Conservation (phyloP, 1,140 invertebrate species). For the Hirudo medicinalis region DNA sequence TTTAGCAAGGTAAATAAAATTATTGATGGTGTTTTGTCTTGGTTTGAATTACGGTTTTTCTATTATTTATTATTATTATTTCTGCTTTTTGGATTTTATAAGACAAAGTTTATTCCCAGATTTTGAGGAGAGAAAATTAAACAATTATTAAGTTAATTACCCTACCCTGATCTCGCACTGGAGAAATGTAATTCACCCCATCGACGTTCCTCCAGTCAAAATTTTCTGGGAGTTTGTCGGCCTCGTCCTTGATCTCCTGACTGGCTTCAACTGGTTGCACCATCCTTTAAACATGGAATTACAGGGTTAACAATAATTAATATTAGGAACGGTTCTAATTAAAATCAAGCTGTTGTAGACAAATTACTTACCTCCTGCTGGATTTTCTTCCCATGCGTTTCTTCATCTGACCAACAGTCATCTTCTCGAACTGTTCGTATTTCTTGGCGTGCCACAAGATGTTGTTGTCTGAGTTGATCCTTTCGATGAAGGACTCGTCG, state of each 20-base stretch:
- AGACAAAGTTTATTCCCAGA: no score
- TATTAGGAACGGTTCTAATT: no score
- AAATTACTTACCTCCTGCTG: not conserved
- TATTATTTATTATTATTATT: no score
- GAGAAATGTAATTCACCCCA: constrained; percentile 45
- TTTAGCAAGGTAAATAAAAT: not conserved
- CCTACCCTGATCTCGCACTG: constrained; percentile 43
- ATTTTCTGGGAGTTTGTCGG: constrained; percentile 35
- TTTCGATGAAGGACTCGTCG: constrained; percentile 32
- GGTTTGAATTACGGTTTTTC: no score
- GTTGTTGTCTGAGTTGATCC: constrained; percentile 40
- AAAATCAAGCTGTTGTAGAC: no score
- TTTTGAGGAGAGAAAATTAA: no score
- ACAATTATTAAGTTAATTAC: no score
- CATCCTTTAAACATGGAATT: no score
- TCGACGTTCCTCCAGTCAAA: constrained; percentile 48
- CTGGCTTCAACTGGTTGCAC: no score
- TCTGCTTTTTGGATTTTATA: no score
- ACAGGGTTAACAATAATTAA: no score
- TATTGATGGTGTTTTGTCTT: not conserved
- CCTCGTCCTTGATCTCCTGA: constrained; percentile 13
- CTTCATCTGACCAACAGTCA: constrained; percentile 35
- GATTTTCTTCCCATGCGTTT: constrained; percentile 35
- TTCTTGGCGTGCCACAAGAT: constrained; percentile 41
- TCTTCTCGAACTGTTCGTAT: constrained; percentile 38